A percentile compares a stretch with the other conserved stretches of the same genome.
phyloP scores from a whole-genome alignment of 2,888 invertebrate species.

The Andrena minutula region DNA sequence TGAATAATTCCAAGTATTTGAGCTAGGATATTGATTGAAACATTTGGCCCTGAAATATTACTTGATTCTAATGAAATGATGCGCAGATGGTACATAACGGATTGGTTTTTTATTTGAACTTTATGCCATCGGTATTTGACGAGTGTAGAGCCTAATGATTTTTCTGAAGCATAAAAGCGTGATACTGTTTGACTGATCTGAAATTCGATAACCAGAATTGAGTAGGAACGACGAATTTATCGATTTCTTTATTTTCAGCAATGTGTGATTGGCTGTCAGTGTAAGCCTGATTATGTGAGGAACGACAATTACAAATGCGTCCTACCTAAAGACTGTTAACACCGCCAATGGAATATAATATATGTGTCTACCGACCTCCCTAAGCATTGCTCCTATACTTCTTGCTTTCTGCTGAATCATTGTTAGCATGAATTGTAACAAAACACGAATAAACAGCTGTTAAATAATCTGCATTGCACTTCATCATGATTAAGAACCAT shows the following conservation, averaged over 20 bases:
- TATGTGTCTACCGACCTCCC: background rate
- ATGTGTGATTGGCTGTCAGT: constrained; percentile 57
- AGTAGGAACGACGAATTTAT: background rate
- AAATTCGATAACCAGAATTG: no score
- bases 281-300: constrained; percentile 22
- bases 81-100: no score
- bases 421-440: background rate
- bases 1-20: no score
- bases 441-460: background rate
- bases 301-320: constrained; percentile 16
- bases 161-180: no score
- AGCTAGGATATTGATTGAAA: no score
- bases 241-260: constrained; percentile 43
- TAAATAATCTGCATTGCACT: background rate
- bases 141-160: no score
- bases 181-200: no score
- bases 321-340: constrained; percentile 7
- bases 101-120: no score
- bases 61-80: no score
- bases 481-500: background rate
- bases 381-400: background rate
- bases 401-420: background rate
- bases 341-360: background rate
- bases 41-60: no score
- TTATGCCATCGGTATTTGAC: no score